Percentiles rank a stretch among this genome's conserved stretches.
Evolutionary conservation across 2,113 vertebrate genomes (phyloP).

Genomic region (Leptobrachium leishanense): DNA sequence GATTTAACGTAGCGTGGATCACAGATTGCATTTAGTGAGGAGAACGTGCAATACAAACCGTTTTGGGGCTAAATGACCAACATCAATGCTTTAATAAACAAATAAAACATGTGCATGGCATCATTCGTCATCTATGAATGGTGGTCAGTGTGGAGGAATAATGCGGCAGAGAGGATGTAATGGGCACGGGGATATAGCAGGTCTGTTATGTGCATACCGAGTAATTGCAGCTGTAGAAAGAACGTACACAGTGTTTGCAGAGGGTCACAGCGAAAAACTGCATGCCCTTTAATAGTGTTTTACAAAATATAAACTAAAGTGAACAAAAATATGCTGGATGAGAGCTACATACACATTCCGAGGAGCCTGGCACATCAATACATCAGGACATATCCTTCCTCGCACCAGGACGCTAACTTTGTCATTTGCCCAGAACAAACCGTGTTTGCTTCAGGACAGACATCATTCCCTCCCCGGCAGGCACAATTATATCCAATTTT

Average conservation of each 20-base stretch:
- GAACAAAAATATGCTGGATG: neutral
- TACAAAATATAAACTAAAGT: slow-evolving; percentile 8
- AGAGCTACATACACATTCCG: neutral
- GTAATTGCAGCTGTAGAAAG: neutral
- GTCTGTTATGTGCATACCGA: slow-evolving; percentile 8
- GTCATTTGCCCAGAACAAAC: neutral
- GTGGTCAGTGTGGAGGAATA: too few relatives aligned
- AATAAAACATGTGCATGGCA: too few relatives aligned
- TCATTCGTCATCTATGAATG: too few relatives aligned
- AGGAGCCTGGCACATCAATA: neutral
- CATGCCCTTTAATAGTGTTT: slow-evolving; percentile 41
- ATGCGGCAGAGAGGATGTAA: too few relatives aligned
- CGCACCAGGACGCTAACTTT: neutral
- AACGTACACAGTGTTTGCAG: slow-evolving; percentile 39
- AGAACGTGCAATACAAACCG: too few relatives aligned
- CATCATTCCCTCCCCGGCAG: neutral
- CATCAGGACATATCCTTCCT: too few relatives aligned
- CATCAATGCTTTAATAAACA: too few relatives aligned
- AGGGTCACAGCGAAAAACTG: slow-evolving; percentile 5
- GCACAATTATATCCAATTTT: neutral
- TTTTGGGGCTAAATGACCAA: too few relatives aligned
- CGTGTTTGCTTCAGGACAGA: neutral
- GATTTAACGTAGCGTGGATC: too few relatives aligned
- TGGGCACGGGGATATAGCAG: slow-evolving; percentile 2
- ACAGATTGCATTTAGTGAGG: too few relatives aligned